Base-by-base conservation (phyloP, 2,113 vertebrate species). In the Zosterops borbonicus region DNA sequence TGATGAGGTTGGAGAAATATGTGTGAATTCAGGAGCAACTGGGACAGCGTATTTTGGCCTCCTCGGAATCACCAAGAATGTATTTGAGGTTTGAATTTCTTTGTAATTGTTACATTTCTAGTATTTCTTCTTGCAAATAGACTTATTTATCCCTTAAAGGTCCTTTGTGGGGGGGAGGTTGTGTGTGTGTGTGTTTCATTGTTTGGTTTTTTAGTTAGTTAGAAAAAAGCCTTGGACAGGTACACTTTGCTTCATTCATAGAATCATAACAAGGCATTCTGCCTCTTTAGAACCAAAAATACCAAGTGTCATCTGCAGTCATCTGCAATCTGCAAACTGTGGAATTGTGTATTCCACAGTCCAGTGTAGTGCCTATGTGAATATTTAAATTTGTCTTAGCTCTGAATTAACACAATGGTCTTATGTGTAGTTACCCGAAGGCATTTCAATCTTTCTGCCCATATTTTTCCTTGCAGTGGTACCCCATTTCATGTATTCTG, bases 1-100 rank as follows among this genome's bases (percentile, higher is more conserved):
- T 0, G 99, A 99, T 27, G 99, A 99, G 89, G 98, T 99, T 60
- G 99, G 99, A 79, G 99, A 99, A 95, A 98, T 99, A 92, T 99
- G 99, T 68, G 98, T 99, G 64, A 98, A 97, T 96, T 99, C 99
- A 31, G 91, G 96, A 37, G 98, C 98, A 42, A 98, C 98, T 4
- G 99, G 99, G 3, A 96, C 98, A 7, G 98, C 99, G 0, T 99
- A 99, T 95, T 99, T 98, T 3, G 99, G 99, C 33, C 98, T 99
- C 25, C 98, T 98, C 0, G 99, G 99, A 42, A 99, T 99, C 98
- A 99, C 99, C 64, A 99, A 99, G 97, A 99, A 98, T 55, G 94
- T 99, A 31, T 99, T 99, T 91, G 99, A 99, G 99, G 99, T 99
- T 63, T 20, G 98, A 94, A 18, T 73, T 90, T 76, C 25, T 58